These are phyloP conservation scores for Ploceus nigricollis DNA, from an alignment of 2,113 vertebrate species.

Conservation along the genomic window DNA sequence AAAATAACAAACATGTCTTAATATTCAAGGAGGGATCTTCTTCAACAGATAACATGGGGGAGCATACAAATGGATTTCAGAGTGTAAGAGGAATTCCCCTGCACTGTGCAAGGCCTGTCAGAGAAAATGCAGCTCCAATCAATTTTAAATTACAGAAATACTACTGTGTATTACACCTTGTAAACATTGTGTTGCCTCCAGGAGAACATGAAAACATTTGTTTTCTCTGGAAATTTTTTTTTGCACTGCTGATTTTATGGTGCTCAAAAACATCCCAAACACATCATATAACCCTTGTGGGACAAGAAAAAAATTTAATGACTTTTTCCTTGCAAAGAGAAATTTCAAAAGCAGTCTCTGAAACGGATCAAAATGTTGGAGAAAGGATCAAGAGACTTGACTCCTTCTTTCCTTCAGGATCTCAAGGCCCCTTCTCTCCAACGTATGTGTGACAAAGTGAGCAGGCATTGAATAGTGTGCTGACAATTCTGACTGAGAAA, in stretches of 20 bases:
- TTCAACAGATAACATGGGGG: fast-evolving
- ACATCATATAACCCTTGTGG: background rate
- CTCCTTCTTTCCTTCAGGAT: background rate
- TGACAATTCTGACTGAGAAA: background rate
- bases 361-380: background rate
- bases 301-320: background rate
- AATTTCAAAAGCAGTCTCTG: background rate
- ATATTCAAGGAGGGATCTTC: background rate
- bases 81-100: background rate
- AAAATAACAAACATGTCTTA: background rate
- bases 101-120: background rate
- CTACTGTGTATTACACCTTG: background rate
- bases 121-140: background rate
- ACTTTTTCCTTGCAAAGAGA: background rate
- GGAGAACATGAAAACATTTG: background rate
- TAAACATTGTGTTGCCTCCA: background rate
- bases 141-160: background rate
- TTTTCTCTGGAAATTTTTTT: background rate
- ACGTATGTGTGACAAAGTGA: background rate
- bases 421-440: background rate
- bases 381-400: background rate
- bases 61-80: background rate
- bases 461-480: fast-evolving
- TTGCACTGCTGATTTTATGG: background rate
- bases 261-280: background rate